phyloP scores from a whole-genome alignment of 2,113 vertebrate genomes.

The Beaufortia kweichowensis region DNA sequence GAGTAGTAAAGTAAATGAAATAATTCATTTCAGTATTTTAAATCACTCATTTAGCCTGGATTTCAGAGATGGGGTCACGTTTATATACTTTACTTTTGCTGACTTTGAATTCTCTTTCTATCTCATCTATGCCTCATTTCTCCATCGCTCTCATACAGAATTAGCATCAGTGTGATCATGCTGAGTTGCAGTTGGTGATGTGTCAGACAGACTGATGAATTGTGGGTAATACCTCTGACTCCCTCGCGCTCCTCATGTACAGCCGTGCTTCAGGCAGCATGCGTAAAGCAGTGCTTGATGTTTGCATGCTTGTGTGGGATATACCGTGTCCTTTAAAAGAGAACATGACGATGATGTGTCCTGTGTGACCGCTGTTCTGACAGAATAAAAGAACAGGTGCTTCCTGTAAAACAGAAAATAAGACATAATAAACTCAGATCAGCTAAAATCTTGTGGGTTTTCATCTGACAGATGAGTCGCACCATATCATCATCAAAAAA shows the following conservation, averaged over 20 bases:
- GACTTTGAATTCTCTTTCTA: constrained; percentile 1
- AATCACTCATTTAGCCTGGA: too few species aligned
- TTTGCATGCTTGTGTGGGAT: constrained; percentile 1
- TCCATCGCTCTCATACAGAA: constrained; percentile 10
- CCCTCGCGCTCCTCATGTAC: neutral
- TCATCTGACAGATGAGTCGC: too few species aligned
- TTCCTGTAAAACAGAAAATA: neutral
- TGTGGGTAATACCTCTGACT: constrained; percentile 32
- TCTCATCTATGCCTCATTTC: constrained; percentile 1
- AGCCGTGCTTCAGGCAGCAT: constrained; percentile 12
- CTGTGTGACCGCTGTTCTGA: constrained; percentile 8
- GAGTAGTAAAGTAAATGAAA: too few species aligned
- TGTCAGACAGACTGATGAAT: constrained; percentile 45
- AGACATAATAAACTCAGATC: too few species aligned
- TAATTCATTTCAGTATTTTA: too few species aligned
- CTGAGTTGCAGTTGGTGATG: constrained; percentile 34
- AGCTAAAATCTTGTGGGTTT: too few species aligned
- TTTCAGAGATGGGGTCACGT: too few species aligned
- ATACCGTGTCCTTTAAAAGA: neutral
- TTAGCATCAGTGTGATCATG: constrained; percentile 9
- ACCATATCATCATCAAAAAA: too few species aligned
- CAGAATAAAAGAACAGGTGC: neutral
- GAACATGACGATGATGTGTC: neutral
- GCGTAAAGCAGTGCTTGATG: constrained; percentile 26
- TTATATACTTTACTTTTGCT: too few species aligned